Percentiles rank a stretch among this genome's conserved stretches.
phyloP scores from a whole-genome alignment of 2,888 invertebrate genomes.

The Apamea crenata region DNA sequence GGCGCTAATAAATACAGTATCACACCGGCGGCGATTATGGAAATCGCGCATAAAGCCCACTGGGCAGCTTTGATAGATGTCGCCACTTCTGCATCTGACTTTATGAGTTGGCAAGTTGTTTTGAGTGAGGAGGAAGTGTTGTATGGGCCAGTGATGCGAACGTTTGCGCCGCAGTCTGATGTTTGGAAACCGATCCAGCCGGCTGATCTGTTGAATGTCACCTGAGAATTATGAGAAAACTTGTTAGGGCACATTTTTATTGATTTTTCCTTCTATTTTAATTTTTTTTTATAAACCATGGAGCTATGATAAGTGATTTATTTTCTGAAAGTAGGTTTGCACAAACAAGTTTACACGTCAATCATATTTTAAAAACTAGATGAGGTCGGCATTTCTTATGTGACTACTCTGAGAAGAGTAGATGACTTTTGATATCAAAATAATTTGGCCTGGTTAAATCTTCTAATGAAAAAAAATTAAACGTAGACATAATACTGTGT shows the following conservation, averaged over 20 bases:
- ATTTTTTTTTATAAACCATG: no score
- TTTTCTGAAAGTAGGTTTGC: no score
- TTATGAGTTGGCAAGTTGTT: slow-evolving; percentile 73
- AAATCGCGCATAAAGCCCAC: slow-evolving; percentile 82
- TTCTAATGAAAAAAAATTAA: not conserved
- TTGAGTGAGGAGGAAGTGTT: slow-evolving; percentile 75
- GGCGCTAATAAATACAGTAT: slow-evolving; percentile 83
- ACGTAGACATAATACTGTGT: no score
- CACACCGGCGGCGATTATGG: slow-evolving; percentile 80
- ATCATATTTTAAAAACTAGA: no score
- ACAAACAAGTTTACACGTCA: no score
- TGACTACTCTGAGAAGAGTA: no score
- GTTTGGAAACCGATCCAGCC: slow-evolving; percentile 86
- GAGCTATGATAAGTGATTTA: no score
- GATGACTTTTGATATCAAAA: no score
- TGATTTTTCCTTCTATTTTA: not conserved
- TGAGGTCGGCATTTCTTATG: no score
- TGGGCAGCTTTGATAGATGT: slow-evolving; percentile 83
- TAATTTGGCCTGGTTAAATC: not conserved
- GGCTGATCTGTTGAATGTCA: slow-evolving; percentile 86
- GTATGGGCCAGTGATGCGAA: slow-evolving; percentile 83
- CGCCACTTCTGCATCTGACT: slow-evolving; percentile 73
- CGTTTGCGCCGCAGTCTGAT: slow-evolving; percentile 84
- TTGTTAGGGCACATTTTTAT: not conserved
- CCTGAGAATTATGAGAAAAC: slow-evolving; percentile 73